These are phyloP conservation scores for Patella pellucida DNA, from an alignment of 2,888 invertebrate species.

Conservation along the genomic window DNA sequence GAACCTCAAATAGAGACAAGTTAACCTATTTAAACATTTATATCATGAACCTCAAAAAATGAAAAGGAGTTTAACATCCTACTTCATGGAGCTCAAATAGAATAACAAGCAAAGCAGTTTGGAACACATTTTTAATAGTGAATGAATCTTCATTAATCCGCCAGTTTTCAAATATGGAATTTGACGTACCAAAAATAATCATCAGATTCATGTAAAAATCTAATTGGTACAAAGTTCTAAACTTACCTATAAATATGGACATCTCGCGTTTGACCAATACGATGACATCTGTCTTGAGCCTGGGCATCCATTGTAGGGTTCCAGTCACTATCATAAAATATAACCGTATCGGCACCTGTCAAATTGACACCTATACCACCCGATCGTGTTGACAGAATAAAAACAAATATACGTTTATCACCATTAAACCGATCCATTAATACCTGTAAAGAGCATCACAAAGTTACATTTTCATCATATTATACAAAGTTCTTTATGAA, in stretches of 20 bases:
- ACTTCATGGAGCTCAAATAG: too few relatives aligned
- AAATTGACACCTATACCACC: constrained; percentile 98
- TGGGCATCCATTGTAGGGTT: constrained; percentile 99
- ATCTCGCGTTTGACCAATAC: constrained; percentile 98
- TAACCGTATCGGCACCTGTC: constrained; percentile 98
- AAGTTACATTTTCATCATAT: background rate
- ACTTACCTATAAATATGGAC: constrained; percentile 91
- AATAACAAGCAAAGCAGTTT: too few relatives aligned
- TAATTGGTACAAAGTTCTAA: background rate
- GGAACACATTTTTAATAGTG: too few relatives aligned
- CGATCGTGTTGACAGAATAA: constrained; percentile 96
- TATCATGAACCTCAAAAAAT: too few relatives aligned
- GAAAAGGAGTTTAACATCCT: too few relatives aligned
- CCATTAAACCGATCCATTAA: constrained; percentile 98
- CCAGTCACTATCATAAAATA: constrained; percentile 99
- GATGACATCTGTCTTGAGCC: constrained; percentile 83
- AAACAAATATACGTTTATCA: constrained; percentile 94
- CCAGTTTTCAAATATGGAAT: constrained; percentile 6
- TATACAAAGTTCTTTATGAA: background rate
- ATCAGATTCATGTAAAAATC: background rate
- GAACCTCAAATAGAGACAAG: too few relatives aligned
- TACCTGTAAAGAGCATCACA: constrained; percentile 72
- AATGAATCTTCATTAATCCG: constrained; percentile 8
- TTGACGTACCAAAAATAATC: constrained; percentile 1
- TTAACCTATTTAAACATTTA: too few relatives aligned